Percentiles rank a stretch among this genome's conserved stretches.
Conservation (phyloP, 2,113 vertebrate genomes). For the Crocuta crocuta region DNA sequence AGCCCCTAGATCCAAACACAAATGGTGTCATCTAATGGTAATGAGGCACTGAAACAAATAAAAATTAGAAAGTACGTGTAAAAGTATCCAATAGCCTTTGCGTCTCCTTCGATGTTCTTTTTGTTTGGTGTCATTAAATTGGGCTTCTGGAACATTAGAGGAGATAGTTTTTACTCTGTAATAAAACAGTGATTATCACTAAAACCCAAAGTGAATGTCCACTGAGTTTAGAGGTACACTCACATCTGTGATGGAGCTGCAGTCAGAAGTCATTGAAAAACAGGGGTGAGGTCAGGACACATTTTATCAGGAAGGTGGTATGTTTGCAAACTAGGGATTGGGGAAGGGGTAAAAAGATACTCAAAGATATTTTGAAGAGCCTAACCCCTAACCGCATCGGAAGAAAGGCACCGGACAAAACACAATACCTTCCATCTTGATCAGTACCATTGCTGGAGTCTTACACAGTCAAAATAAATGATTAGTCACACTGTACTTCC, state of each 20-base stretch:
- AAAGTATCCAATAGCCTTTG: not conserved
- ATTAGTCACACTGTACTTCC: not conserved
- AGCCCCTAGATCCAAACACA: not conserved
- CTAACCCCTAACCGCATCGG: accelerated
- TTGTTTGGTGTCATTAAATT: not conserved
- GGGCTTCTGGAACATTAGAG: not conserved
- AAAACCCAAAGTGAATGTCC: not conserved
- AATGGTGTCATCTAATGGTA: not conserved
- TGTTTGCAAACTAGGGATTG: not conserved
- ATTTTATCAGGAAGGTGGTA: not conserved
- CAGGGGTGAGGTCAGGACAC: not conserved
- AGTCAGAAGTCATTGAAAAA: not conserved
- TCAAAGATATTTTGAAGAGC: not conserved
- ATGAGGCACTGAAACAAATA: not conserved
- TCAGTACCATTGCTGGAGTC: not conserved
- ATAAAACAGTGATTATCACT: not conserved
- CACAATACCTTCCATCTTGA: not conserved
- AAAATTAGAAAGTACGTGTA: not conserved
- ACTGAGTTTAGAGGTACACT: accelerated
- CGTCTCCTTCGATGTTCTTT: not conserved
- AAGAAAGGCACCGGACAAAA: not conserved
- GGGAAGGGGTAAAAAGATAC: not conserved
- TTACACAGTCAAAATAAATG: not conserved
- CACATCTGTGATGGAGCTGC: not conserved
- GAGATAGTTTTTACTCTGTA: not conserved